A percentile compares a stretch with the other conserved stretches of the same genome.
Conservation (phyloP, 2,888 invertebrate species). For the Spodoptera picta region DNA sequence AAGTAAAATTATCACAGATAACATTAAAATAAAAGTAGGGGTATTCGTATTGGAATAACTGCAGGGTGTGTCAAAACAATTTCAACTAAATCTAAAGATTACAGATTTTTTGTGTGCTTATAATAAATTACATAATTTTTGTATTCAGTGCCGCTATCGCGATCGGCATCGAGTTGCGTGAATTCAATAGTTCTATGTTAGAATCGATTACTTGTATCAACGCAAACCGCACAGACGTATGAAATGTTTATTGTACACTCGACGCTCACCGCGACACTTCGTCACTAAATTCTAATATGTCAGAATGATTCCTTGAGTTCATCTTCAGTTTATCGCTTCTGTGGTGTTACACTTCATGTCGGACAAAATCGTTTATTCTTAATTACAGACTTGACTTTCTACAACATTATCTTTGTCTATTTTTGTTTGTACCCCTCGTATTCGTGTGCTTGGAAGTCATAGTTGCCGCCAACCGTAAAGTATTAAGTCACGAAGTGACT, state of each 20-base stretch:
- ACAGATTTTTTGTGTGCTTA: conserved; percentile 57
- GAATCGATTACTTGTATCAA: conserved; percentile 27
- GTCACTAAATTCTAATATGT: conserved; percentile 30
- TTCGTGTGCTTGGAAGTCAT: conserved; percentile 33
- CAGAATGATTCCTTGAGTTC: conserved; percentile 31
- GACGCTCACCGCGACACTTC: conserved; percentile 47
- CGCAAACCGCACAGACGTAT: conserved; percentile 46
- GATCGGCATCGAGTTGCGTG: conserved; percentile 41
- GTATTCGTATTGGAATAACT: conserved; percentile 69
- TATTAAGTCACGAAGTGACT: conserved; percentile 30
- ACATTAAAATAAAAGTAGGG: conserved; percentile 81
- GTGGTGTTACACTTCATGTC: conserved; percentile 38
- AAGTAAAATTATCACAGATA: conserved; percentile 87
- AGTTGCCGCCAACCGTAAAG: conserved; percentile 32
- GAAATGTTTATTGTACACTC: conserved; percentile 43
- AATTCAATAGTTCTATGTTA: conserved; percentile 35
- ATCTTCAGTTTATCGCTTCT: conserved; percentile 39
- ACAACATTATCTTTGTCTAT: conserved; percentile 31
- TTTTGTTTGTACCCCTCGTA: conserved; percentile 32
- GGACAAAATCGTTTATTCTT: conserved; percentile 26
- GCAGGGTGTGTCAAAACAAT: conserved; percentile 68
- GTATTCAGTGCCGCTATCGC: conserved; percentile 48
- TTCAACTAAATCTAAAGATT: conserved; percentile 61
- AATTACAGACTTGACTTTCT: conserved; percentile 27
- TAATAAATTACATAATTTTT: conserved; percentile 54